Base-by-base conservation (phyloP, 2,797 vertebrate genomes). In the Coregonus suidteri region DNA sequence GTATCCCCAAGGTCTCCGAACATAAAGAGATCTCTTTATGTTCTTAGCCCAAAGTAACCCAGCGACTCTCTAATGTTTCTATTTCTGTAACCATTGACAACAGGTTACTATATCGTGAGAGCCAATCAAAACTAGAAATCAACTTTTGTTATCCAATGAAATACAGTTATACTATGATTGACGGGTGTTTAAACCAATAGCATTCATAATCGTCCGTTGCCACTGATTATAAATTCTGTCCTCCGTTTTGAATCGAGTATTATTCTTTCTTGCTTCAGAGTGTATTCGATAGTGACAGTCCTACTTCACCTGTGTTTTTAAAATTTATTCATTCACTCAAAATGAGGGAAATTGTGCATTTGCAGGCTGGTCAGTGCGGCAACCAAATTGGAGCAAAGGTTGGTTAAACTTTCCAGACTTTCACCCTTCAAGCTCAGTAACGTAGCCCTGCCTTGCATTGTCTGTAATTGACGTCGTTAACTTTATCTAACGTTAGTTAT, bases 381-480 rank as follows among this genome's bases (percentile, higher is more conserved):
- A 94, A 94, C 85, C 93, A 94, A 82, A 94, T 94, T 75, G 93
- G 93, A 66, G 93, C 93, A 15, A 94, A 94, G 89, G 93, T 94
- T 66, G 73, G 91, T 88, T 15, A 1, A 16, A 73, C 4, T 31
- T 53, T 18, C n/a, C 6, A 35, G 31, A 47, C 20, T 71, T 54
- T 54, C 25, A 56, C 52, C 7, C 9, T 64, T 64, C 9, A 25
- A 11, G 7, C 59, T 4, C 59, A 64, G 56, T 59, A n/a, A 64
- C n/a, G 6, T 62, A n/a, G 20, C 9, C 59, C 20, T 25, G 6
- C 3, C 20, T 25, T 20, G 59, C 53, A 25, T 25, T 62, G n/a
- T 3, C 20, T 62, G n/a, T n/a, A 9, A 18, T 16, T 0, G 16
- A 59, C 25, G 25, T 25, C 25, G 25, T 25, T 25, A 25, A 25